Evolutionary conservation across 1,140 invertebrate genomes (phyloP), one percentile per base, ranked within the genome.

Genomic region (Luehdorfia chinensis): DNA sequence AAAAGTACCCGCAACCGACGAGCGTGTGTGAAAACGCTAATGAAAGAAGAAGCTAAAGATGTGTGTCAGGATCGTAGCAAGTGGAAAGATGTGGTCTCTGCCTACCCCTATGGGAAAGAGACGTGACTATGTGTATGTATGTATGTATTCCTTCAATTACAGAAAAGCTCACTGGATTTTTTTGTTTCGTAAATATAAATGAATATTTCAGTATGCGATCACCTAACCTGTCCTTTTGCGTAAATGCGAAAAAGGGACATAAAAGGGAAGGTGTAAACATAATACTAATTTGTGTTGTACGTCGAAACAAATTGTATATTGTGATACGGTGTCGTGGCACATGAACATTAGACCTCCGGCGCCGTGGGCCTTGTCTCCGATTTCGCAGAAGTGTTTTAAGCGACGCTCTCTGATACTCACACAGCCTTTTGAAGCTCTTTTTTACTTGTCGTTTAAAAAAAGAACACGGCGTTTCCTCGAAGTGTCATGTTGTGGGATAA

Each of bases 231-330:
- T 79, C 75, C 63, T 63, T 64, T 70, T 59, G 47, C 33, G 47
- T 75, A 37, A 59, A 47, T 46, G 53, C 57, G 62, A 59, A 77
- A 74, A 70, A 74, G 50, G 66, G 70, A 67, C 73, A 62, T 53
- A 72, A 77, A 61, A 72, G 57, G 56, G 55, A 66, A 75, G 66
- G 75, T 67, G 71, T 71, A 74, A 83, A 83, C 71, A 79, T 83
- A 76, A 84, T 84, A 79, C 75, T 80, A 83, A 83, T 83, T 81
- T 68, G 67, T 73, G 66, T 74, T 68, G 65, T 79, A 73, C 67
- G 68, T 73, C 68, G 71, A 74, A 78, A 77, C 55, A 69, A 55
- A 67, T 67, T 70, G 75, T 84, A 68, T 81, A 67, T 84, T 84
- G 66, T 84, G 80, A 84, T 83, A 70, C 55, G 62, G 39, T 66